Conservation (phyloP, 2,113 vertebrate species). For the Ageneiosus marmoratus region DNA sequence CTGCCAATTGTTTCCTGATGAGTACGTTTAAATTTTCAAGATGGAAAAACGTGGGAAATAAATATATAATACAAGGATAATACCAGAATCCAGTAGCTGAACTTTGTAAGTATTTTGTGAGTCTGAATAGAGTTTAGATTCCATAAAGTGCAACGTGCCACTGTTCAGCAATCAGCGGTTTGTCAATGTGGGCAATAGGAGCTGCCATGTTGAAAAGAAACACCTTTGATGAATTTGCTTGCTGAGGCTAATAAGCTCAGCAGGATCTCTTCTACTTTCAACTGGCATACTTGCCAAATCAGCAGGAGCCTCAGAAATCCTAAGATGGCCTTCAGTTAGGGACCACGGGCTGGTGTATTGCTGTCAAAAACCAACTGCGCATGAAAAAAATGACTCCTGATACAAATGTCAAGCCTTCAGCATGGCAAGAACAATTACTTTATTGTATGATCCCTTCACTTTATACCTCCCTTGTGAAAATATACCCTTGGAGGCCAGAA, state of each 20-base stretch:
- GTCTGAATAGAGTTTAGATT: slow-evolving; percentile 31
- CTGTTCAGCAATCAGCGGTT: slow-evolving; percentile 35
- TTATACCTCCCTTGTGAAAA: slow-evolving; percentile 33
- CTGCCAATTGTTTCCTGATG: too few relatives aligned
- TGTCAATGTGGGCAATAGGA: slow-evolving; percentile 50
- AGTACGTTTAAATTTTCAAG: background rate
- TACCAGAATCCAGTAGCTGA: slow-evolving; percentile 13
- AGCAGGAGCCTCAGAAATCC: slow-evolving; percentile 30
- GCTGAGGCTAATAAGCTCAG: slow-evolving; percentile 53
- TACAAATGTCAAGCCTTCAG: slow-evolving; percentile 42
- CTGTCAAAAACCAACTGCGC: slow-evolving; percentile 6
- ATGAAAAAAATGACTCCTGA: slow-evolving; percentile 42
- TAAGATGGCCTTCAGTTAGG: slow-evolving; percentile 28
- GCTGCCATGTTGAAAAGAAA: slow-evolving; percentile 51
- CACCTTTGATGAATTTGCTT: slow-evolving; percentile 35
- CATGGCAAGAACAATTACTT: slow-evolving; percentile 43
- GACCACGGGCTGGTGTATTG: slow-evolving; percentile 15
- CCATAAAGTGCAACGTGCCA: slow-evolving; percentile 30
- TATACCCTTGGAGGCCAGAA: slow-evolving; percentile 28
- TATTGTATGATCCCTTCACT: slow-evolving; percentile 22
- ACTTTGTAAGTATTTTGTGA: slow-evolving; percentile 11
- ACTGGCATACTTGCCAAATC: slow-evolving; percentile 30
- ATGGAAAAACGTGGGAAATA: background rate
- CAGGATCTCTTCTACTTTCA: slow-evolving; percentile 42
- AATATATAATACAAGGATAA: background rate